A percentile compares a stretch with the other conserved stretches of the same genome.
phyloP scores from a whole-genome alignment of 2,113 vertebrate species.

The Aythya baeri region DNA sequence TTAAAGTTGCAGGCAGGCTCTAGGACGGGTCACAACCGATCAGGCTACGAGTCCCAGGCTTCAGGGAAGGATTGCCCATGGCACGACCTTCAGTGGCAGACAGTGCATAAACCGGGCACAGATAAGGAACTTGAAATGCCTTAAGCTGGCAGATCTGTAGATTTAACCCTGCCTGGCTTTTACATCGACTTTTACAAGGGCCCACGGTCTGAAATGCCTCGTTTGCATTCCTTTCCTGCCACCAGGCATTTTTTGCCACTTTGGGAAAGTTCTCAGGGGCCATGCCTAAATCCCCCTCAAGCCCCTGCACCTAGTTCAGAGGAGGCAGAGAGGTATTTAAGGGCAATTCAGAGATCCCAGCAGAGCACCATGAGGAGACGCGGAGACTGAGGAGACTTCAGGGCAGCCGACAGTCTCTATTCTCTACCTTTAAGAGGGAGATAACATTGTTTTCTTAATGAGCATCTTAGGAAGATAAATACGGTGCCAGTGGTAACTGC shows the following conservation, averaged over 20 bases:
- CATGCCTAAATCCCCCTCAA: neutral
- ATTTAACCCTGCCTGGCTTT: neutral
- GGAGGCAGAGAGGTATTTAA: neutral
- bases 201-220: neutral
- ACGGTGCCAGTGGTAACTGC: neutral
- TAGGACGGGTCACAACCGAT: neutral
- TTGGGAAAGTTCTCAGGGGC: neutral
- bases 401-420: neutral
- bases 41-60: neutral
- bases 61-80: neutral
- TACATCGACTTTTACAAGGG: rapidly evolving
- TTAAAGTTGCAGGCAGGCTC: neutral
- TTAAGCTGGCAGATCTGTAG: rapidly evolving
- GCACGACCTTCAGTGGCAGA: neutral
- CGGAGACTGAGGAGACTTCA: neutral
- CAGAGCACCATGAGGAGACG: neutral
- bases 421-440: neutral
- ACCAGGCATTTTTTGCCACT: neutral
- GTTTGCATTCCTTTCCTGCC: neutral
- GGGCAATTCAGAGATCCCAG: neutral
- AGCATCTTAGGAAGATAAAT: neutral
- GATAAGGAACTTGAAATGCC: neutral
- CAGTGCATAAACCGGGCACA: neutral
- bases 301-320: rapidly evolving
- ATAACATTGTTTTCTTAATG: neutral